These are phyloP conservation scores for Emydocephalus ijimae DNA, from an alignment of 2,113 vertebrate species.

Conservation along the genomic window DNA sequence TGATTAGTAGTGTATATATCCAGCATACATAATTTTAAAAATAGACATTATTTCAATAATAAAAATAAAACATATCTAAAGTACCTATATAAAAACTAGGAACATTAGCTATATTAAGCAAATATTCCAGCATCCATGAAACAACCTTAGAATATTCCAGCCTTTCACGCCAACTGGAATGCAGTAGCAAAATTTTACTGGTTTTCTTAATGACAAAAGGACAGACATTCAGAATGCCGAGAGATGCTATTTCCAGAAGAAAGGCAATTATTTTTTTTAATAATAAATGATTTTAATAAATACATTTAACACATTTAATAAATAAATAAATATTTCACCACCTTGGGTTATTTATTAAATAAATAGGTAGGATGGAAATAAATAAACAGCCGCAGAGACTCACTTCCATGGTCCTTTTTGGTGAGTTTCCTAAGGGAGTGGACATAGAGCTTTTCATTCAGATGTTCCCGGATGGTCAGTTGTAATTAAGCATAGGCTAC, in stretches of 20 bases:
- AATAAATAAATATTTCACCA: too few species aligned
- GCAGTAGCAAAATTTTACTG: not conserved
- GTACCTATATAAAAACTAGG: not conserved
- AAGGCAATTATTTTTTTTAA: not conserved
- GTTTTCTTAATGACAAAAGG: not conserved
- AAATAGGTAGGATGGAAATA: too few species aligned
- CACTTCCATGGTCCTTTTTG: not conserved
- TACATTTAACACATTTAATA: too few species aligned
- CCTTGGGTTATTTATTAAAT: too few species aligned
- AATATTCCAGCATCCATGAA: not conserved
- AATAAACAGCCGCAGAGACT: not conserved
- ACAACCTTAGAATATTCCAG: not conserved
- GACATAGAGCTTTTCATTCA: not conserved
- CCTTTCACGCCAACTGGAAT: not conserved
- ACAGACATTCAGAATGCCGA: not conserved
- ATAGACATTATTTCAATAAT: not conserved
- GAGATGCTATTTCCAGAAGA: not conserved
- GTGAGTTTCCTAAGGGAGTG: not conserved
- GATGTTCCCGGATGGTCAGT: not conserved
- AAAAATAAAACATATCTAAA: not conserved
- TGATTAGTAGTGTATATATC: not conserved
- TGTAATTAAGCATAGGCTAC: not conserved
- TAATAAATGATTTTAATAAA: too few species aligned
- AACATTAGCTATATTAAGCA: not conserved
- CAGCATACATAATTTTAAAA: not conserved